Conservation (phyloP, 2,113 vertebrate genomes). For the Kobus ellipsiprymnus region DNA sequence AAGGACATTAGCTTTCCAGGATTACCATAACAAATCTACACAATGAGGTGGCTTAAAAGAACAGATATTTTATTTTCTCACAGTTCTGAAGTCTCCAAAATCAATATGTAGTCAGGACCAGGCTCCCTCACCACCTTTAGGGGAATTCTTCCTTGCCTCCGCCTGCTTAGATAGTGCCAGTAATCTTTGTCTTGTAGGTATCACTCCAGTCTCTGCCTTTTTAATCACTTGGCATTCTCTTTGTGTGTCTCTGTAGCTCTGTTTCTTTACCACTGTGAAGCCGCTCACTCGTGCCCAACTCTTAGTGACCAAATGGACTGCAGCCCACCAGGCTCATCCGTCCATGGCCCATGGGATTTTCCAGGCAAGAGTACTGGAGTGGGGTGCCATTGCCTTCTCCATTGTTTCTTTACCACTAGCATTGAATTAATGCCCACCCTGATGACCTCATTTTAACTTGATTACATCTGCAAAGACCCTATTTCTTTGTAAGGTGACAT, state of each 20-base stretch:
- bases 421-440: neutral
- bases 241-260: neutral
- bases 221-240: neutral
- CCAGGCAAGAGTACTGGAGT: too few relatives aligned
- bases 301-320: too few relatives aligned
- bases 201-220: neutral
- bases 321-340: too few relatives aligned
- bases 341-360: too few relatives aligned
- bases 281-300: too few relatives aligned
- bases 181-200: neutral
- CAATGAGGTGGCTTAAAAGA: neutral
- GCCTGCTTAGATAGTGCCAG: neutral
- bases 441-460: neutral
- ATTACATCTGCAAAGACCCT: neutral
- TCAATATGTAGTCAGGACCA: neutral
- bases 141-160: neutral
- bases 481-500: neutral
- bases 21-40: neutral
- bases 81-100: neutral
- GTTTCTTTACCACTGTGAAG: neutral
- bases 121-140: rapidly evolving
- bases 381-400: too few relatives aligned
- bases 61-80: neutral
- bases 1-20: neutral
- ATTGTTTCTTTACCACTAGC: neutral